phyloP scores from a whole-genome alignment of 2,797 vertebrate genomes.

The Pelobates cultripes region DNA sequence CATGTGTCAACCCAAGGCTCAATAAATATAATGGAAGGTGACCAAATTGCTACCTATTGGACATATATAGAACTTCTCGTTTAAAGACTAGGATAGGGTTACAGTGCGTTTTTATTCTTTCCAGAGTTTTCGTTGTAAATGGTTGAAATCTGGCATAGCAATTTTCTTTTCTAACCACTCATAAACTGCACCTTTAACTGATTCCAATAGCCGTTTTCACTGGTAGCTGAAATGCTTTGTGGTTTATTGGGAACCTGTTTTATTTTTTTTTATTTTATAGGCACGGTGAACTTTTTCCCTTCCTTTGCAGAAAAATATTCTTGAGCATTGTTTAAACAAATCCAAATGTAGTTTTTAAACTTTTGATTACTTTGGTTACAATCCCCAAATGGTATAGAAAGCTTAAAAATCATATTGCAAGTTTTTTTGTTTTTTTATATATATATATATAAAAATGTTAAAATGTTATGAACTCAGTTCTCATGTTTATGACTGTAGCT shows the following conservation, averaged over 20 bases:
- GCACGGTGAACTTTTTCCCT: slow-evolving; percentile 54
- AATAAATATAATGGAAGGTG: no score
- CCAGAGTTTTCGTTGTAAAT: slow-evolving; percentile 40
- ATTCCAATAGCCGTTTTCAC: slow-evolving; percentile 60
- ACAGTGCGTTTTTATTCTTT: slow-evolving; percentile 35
- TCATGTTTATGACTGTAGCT: slow-evolving; percentile 47
- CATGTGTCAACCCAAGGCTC: no score
- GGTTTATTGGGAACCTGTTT: slow-evolving; percentile 55
- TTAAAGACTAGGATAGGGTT: slow-evolving; percentile 30
- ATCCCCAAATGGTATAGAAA: slow-evolving; percentile 60
- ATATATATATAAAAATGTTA: slow-evolving; percentile 61
- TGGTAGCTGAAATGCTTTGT: slow-evolving; percentile 66
- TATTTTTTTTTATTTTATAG: slow-evolving; percentile 50
- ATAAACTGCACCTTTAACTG: slow-evolving; percentile 61
- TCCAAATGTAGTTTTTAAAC: slow-evolving; percentile 71
- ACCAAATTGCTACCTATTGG: no score
- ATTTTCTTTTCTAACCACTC: slow-evolving; percentile 54
- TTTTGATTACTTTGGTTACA: slow-evolving; percentile 62
- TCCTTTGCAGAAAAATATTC: slow-evolving; percentile 61
- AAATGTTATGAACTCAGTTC: slow-evolving; percentile 61
- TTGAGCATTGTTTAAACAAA: slow-evolving; percentile 64
- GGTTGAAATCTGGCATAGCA: slow-evolving; percentile 51
- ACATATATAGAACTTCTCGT: background rate
- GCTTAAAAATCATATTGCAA: slow-evolving; percentile 50
- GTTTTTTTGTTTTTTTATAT: slow-evolving; percentile 59